Conservation (phyloP, 53 echinoderm and acorn worm genomes). For the Arbacia lixula region DNA sequence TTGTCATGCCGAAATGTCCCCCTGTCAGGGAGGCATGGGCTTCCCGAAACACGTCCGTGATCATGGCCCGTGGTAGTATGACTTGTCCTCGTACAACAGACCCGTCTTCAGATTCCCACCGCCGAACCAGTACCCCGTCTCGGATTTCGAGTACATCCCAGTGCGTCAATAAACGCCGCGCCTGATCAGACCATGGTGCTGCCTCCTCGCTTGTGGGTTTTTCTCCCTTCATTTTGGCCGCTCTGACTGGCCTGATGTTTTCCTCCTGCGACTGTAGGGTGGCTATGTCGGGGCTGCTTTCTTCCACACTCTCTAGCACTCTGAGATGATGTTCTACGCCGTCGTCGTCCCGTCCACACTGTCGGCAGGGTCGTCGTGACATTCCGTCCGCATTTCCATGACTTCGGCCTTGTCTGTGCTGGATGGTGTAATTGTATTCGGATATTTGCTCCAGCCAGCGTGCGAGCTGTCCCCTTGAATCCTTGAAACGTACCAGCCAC, state of each 20-base stretch:
- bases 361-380: not conserved
- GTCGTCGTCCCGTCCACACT: not conserved
- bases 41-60: not conserved
- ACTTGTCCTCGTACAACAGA: not conserved
- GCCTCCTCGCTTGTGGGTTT: not conserved
- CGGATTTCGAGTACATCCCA: not conserved
- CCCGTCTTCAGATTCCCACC: constrained; percentile 1
- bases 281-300: not conserved
- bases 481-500: not conserved
- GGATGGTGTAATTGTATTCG: not conserved
- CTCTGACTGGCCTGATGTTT: not conserved
- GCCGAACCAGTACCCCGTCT: not conserved
- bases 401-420: not conserved
- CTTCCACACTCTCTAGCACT: not conserved
- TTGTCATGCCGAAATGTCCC: constrained; percentile 21
- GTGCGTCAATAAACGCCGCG: not conserved
- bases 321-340: too few species aligned
- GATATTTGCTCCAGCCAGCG: constrained; percentile 27
- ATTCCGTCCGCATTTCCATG: constrained; percentile 21
- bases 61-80: not conserved
- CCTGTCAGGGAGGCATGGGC: not conserved
- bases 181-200: not conserved
- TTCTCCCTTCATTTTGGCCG: not conserved
- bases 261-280: not conserved
- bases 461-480: constrained; percentile 15